A percentile compares a stretch with the other conserved stretches of the same genome.
Conservation (phyloP, 2,888 invertebrate genomes). For the Eulithis prunata region DNA sequence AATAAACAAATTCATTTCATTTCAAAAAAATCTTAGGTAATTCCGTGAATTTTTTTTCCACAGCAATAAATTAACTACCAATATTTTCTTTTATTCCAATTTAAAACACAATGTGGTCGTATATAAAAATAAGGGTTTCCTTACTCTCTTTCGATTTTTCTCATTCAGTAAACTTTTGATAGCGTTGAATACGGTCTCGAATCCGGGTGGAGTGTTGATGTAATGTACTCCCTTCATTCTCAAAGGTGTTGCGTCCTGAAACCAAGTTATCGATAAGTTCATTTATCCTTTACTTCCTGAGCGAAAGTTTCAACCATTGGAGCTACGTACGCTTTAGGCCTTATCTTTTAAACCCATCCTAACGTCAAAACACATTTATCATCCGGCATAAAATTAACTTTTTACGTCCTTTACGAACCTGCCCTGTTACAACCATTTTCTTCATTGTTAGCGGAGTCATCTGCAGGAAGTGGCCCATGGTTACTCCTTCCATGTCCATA, state of each 20-base stretch:
- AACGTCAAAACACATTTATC: no score
- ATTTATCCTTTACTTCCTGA: no score
- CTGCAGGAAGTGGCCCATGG: slow-evolving; percentile 78
- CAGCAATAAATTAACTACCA: background rate
- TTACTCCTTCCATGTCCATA: slow-evolving; percentile 78
- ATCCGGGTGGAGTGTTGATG: slow-evolving; percentile 81
- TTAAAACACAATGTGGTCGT: background rate
- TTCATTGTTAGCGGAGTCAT: slow-evolving; percentile 81
- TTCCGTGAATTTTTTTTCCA: background rate
- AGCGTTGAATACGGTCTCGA: slow-evolving; percentile 82
- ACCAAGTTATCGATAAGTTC: background rate
- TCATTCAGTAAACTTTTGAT: slow-evolving; percentile 82
- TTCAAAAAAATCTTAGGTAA: no score
- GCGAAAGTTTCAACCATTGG: no score
- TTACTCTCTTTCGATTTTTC: slow-evolving; percentile 83
- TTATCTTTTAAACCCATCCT: no score
- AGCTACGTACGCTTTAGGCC: no score
- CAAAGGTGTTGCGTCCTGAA: slow-evolving; percentile 83
- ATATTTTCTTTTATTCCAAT: background rate
- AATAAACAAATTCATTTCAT: no score
- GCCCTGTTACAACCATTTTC: slow-evolving; percentile 71
- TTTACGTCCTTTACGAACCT: slow-evolving; percentile 51
- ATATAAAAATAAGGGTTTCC: slow-evolving; percentile 36
- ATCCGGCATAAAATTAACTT: background rate
- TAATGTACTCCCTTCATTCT: slow-evolving; percentile 85